phyloP scores from a whole-genome alignment of 2,888 invertebrate genomes.

The Norana najaformis region DNA sequence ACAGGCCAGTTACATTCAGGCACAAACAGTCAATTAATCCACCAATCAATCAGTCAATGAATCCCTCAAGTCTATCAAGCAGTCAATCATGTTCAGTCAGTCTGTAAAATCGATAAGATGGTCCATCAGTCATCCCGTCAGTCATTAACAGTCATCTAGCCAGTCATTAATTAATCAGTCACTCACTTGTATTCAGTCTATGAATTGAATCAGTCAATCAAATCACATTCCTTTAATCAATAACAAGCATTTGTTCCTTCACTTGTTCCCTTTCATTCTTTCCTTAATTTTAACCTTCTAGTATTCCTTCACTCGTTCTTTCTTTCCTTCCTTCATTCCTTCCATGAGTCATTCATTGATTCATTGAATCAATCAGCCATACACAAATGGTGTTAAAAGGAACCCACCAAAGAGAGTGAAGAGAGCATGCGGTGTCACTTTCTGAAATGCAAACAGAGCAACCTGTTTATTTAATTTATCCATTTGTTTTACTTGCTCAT shows the following conservation, averaged over 20 bases:
- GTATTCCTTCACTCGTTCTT: background rate
- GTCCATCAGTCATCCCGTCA: too few species aligned
- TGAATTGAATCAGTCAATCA: too few species aligned
- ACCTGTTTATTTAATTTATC: background rate
- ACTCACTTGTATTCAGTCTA: too few species aligned
- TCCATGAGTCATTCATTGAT: background rate
- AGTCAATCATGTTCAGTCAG: background rate
- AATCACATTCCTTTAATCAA: too few species aligned
- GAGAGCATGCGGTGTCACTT: constrained; percentile 99
- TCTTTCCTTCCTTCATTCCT: background rate
- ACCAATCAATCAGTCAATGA: background rate
- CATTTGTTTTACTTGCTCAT: background rate
- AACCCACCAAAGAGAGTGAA: constrained; percentile 99
- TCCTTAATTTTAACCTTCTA: too few species aligned
- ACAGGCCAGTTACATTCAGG: background rate
- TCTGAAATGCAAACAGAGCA: constrained; percentile 67
- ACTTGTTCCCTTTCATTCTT: background rate
- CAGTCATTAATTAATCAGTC: background rate
- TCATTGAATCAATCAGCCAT: background rate
- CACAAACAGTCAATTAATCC: background rate
- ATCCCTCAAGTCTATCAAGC: background rate
- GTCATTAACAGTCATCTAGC: background rate
- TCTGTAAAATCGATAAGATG: too few species aligned
- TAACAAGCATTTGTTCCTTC: background rate
- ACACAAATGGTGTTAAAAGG: background rate